Percentiles rank a stretch among this genome's conserved stretches.
Evolutionary conservation across 2,797 vertebrate genomes (phyloP).

Genomic region (Falco berigora): DNA sequence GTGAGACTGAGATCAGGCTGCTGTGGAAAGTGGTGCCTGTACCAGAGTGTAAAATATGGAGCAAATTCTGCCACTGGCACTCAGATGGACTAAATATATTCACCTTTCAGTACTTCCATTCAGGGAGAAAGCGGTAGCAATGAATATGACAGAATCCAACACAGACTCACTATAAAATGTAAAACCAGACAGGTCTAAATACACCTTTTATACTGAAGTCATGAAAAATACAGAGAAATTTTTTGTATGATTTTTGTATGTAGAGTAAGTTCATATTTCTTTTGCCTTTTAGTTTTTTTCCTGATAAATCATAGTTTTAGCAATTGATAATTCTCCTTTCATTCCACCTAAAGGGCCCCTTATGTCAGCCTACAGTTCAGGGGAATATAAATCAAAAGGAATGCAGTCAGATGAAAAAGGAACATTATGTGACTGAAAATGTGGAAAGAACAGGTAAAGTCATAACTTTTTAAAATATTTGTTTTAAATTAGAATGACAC

Average conservation of each 20-base stretch:
- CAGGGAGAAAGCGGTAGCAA: background rate
- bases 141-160: background rate
- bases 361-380: slow-evolving; percentile 8
- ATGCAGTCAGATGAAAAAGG: slow-evolving; percentile 34
- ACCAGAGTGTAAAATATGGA: background rate
- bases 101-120: background rate
- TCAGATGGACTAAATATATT: background rate
- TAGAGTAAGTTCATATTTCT: background rate
- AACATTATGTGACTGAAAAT: slow-evolving; percentile 24
- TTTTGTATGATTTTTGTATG: background rate
- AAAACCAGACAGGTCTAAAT: background rate
- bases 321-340: slow-evolving; percentile 51
- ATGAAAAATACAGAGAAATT: background rate
- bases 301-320: background rate
- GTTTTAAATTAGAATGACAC: slow-evolving; percentile 11
- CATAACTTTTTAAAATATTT: background rate
- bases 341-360: slow-evolving; percentile 31
- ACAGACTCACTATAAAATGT: background rate
- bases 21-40: background rate
- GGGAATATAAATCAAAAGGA: slow-evolving; percentile 43
- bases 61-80: background rate
- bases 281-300: background rate
- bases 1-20: background rate
- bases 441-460: slow-evolving; percentile 27
- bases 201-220: background rate